These are phyloP conservation scores for Drosophila prosaltans DNA, from an alignment of 1,140 invertebrate genomes.

Conservation along the genomic window DNA sequence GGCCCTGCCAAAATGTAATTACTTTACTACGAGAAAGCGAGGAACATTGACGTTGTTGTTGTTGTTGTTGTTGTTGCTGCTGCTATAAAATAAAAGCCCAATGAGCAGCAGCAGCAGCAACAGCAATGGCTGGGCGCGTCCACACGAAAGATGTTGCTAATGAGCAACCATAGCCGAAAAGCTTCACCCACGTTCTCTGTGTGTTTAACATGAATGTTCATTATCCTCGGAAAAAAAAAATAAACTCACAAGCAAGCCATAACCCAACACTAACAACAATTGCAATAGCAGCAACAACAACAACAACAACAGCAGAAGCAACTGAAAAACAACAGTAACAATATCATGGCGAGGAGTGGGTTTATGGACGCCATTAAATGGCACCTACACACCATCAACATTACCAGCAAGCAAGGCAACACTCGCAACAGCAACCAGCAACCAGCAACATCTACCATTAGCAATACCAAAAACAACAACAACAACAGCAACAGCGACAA, in stretches of 20 bases:
- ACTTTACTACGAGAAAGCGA: slow-evolving; percentile 25
- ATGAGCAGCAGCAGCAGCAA: slow-evolving; percentile 17
- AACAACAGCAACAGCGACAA: slow-evolving; percentile 45
- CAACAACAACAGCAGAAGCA: slow-evolving; percentile 40
- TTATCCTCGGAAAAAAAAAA: slow-evolving; percentile 53
- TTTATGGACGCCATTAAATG: slow-evolving; percentile 72
- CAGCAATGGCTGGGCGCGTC: slow-evolving; percentile 55
- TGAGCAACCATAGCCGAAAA: slow-evolving; percentile 40
- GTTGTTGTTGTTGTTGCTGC: not conserved
- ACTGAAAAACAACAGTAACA: slow-evolving; percentile 32
- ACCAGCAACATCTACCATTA: slow-evolving; percentile 22
- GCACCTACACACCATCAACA: slow-evolving; percentile 64
- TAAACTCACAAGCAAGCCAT: slow-evolving; percentile 37
- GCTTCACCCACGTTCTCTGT: slow-evolving; percentile 63
- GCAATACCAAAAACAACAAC: slow-evolving; percentile 19
- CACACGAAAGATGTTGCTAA: slow-evolving; percentile 66
- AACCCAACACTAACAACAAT: slow-evolving; percentile 42
- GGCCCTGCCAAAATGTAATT: slow-evolving; percentile 71
- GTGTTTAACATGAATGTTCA: slow-evolving; percentile 79
- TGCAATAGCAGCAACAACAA: slow-evolving; percentile 34
- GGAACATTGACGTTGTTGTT: no score
- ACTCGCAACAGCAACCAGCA: not conserved
- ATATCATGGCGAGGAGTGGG: slow-evolving; percentile 57
- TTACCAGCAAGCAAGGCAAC: slow-evolving; percentile 1
- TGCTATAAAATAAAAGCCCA: slow-evolving; percentile 26